phyloP scores from a whole-genome alignment of 2,797 vertebrate species.

The Xerus rutilus region DNA sequence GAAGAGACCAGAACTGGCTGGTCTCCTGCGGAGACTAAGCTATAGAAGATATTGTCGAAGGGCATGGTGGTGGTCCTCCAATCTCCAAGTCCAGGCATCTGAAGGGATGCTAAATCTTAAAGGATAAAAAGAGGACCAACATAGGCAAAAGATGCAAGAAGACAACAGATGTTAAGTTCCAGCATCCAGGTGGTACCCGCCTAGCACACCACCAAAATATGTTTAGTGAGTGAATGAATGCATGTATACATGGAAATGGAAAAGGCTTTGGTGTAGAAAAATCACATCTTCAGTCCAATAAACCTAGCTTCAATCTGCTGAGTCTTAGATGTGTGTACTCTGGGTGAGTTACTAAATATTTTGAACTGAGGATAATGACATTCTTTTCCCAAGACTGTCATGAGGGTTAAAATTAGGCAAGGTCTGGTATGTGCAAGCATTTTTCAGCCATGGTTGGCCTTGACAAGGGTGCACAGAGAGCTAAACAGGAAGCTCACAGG shows the following conservation, averaged over 20 bases:
- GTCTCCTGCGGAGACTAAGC: not conserved
- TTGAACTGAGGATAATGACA: not conserved
- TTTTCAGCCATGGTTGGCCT: not conserved
- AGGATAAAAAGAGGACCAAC: not conserved
- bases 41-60: not conserved
- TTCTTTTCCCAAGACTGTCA: not conserved
- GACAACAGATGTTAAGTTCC: not conserved
- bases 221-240: not conserved
- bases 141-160: not conserved
- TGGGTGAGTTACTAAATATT: not conserved
- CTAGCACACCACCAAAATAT: not conserved
- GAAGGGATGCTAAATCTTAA: not conserved
- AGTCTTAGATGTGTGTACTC: not conserved
- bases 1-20: not conserved
- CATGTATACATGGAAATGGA: not conserved
- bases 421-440: not conserved
- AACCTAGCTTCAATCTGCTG: not conserved
- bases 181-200: not conserved
- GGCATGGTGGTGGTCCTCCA: not conserved
- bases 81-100: not conserved
- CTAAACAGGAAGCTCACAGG: no score
- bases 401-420: not conserved
- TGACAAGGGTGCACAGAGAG: rapidly evolving
- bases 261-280: not conserved
- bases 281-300: not conserved